Base-by-base conservation (phyloP, 2,888 invertebrate species). In the Mythimna pallens region DNA sequence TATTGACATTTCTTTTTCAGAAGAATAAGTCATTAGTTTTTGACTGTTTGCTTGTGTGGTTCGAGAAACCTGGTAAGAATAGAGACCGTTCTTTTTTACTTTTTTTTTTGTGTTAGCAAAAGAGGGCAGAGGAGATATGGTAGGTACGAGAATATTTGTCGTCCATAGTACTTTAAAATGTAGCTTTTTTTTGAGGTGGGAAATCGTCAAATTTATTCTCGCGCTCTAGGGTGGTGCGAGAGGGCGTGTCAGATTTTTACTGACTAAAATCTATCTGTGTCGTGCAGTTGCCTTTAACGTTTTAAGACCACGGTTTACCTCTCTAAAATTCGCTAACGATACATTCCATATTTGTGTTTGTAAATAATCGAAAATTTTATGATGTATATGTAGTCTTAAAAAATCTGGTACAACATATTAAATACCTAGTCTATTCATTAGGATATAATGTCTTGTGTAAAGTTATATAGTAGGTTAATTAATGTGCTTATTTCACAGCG, bases 1-100 rank as follows among this genome's bases (percentile, higher is more conserved):
- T 74, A 83, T 83, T 78, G 84, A 75, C 79, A 75, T 67, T 75
- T 82, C 61, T 79, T 75, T 67, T 80, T 78, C 67, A 20, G 36
- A 62, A 64, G 69, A 57, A 64, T n/a, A 47, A 50, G 30, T 40
- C 52, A 63, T 73, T 78, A 8, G 36, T 52, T 78, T 63, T 78
- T 55, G 14, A 22, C 43, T 40, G 14, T n/a, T 30, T 14, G 58
- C 17, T 20, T n/a, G 34, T 34, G 34, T 25, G 55, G 30, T 67
- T 14, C 3, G 54, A 25, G 9, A 43, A 40, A 17, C 22, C 22
- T 40, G 6, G 47, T 47, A 20, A 30, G 20, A 63, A 47, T 25
- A 40, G 22, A 17, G 4, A 43, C 17, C 17, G 22, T 62, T 2
- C 22, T 43, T 62, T 61, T 61, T 59, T 50, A 47, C 17, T 9